Base-by-base conservation (phyloP, 2,888 invertebrate genomes). In the Eristalinus aeneus region DNA sequence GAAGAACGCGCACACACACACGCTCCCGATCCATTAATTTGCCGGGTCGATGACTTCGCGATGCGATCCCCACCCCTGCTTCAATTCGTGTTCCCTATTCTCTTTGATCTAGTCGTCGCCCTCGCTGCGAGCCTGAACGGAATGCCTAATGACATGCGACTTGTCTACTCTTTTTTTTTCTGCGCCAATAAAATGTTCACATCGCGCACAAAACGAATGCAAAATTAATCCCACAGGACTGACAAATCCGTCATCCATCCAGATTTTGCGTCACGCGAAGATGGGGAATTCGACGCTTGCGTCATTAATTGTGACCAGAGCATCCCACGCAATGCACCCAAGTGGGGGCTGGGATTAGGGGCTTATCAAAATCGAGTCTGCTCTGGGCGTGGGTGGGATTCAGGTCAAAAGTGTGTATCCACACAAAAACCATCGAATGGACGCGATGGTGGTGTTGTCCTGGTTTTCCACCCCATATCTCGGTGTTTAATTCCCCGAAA, bases 401-500 rank as follows among this genome's bases (percentile, higher is more conserved):
- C 16, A 16, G 46, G 46, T 46, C 46, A 46, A 46, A 46, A 46
- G 46, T 46, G 46, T 34, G 34, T 34, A 10, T 46, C 16, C 16
- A 46, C 46, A 46, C 46, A 16, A 8, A 16, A n/a, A 2, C 16
- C 46, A n/a, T n/a, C 46, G 34, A 63, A 63, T 31, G 36, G 61
- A 34, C 46, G 10, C n/a, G 12, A 6, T 12, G 8, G 46, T 60
- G 20, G 20, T 32, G 61, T 34, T 64, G 73, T 74, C 74, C 65
- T 74, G 65, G 56, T 65, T 73, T 73, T 56, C 22, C 72, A 36
- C 72, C 46, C 60, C 31, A 61, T 61, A 53, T 61, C 53, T 58
- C 31, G 54, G 68, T 34, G 60, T 68, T 68, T 65, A 75, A 74
- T 78, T 74, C 53, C 63, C 54, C 23, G 60, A 77, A 86, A 86